These are phyloP conservation scores for Porites cylindrica DNA, from an alignment of 92 coral and sea anemone genomes.

Conservation along the genomic window DNA sequence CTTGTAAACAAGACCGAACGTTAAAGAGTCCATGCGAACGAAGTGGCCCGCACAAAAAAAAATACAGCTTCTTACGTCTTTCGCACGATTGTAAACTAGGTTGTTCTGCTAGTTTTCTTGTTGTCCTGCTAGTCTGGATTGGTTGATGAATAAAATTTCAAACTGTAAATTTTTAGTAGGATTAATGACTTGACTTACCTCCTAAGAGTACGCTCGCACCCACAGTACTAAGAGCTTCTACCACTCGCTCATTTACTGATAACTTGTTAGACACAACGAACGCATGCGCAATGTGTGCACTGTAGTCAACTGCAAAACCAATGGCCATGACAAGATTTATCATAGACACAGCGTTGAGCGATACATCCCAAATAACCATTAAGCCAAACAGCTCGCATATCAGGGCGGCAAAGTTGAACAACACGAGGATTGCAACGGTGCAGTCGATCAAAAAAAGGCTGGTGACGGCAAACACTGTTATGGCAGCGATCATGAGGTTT, in stretches of 20 bases:
- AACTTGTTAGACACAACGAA: conserved; percentile 69
- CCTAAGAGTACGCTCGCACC: conserved; percentile 96
- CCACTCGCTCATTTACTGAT: conserved; percentile 81
- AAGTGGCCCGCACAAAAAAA: too few species aligned
- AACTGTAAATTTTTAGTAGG: too few species aligned
- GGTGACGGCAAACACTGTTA: conserved; percentile 73
- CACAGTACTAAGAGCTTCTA: conserved; percentile 83
- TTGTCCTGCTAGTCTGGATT: too few species aligned
- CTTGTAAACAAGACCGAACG: too few species aligned
- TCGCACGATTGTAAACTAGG: too few species aligned
- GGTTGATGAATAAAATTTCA: too few species aligned
- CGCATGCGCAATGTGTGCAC: conserved; percentile 97
- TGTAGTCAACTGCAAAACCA: conserved; percentile 94
- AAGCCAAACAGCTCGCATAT: too few species aligned
- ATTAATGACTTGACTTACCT: conserved; percentile 46
- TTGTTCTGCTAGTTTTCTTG: too few species aligned
- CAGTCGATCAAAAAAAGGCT: conserved; percentile 76
- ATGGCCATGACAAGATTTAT: conserved; percentile 1
- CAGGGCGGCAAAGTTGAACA: conserved; percentile 76
- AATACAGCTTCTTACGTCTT: too few species aligned
- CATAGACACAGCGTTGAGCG: conserved; percentile 68
- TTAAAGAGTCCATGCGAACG: too few species aligned
- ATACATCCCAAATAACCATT: conserved; percentile 89
- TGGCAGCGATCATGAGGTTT: conserved; percentile 83
- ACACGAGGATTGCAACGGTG: conserved; percentile 63